Evolutionary conservation across 2,797 vertebrate genomes (phyloP), one percentile per base, ranked within the genome.

Genomic region (Vireo griseus): DNA sequence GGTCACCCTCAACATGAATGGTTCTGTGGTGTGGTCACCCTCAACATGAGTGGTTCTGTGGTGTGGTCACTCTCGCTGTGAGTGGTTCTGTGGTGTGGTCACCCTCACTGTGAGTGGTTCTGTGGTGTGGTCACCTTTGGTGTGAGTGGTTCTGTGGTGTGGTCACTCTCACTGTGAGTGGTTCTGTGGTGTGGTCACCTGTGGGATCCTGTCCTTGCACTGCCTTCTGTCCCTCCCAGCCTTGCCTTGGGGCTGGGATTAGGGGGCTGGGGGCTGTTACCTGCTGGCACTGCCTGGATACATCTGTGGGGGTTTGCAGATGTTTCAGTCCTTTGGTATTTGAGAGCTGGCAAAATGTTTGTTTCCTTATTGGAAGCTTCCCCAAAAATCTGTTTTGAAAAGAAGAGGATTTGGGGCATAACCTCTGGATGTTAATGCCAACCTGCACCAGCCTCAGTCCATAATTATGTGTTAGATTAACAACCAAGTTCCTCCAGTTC

Each of bases 151-250:
- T 11, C 29, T 52, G 51, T 39, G 37, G 47, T 8, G 29, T 13
- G 51, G 28, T 52, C 48, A 29, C 26, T 4, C 26, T 17, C 1
- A 1, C n/a, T n/a, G n/a, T n/a, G 17, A 5, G 1, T 15, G 40
- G 19, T 5, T 31, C 13, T 31, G 16, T 40, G 39, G 15, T 0
- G 0, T 4, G 5, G 3, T 1, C 0, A 0, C 0, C 7, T 22
- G 16, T 29, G 47, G 17, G 8, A 62, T 3, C 16, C 19, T 2
- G 1, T 13, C 21, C n/a, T 10, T 16, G 6, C 33, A 3, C 2
- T 19, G 28, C 10, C 9, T 21, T 10, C 28, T 26, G 31, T 2
- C 3, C 7, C 22, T 68, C 2, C 1, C 22, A 21, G 0, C 47
- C 20, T 52, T 24, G 74, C 19, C 22, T 19, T 19, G 33, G 48